A percentile compares a stretch with the other conserved stretches of the same genome.
Evolutionary conservation across 2,888 invertebrate species (phyloP).

Genomic region (Mythimna pallens): DNA sequence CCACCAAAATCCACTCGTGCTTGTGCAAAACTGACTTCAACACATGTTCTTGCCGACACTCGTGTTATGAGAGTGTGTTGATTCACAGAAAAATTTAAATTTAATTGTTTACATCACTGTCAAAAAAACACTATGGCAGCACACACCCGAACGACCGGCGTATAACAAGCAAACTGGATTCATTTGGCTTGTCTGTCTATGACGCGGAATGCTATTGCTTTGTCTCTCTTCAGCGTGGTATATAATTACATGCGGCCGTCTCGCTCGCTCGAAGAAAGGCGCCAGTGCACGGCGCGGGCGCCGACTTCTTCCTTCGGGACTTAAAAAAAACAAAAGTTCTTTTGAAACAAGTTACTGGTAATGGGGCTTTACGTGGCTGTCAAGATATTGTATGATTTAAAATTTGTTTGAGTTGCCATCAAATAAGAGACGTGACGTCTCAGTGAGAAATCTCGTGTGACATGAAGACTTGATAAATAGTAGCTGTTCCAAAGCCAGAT

Average conservation of each 20-base stretch:
- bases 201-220: slow-evolving; percentile 85
- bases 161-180: slow-evolving; percentile 88
- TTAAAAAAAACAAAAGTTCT: slow-evolving; percentile 87
- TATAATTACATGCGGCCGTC: slow-evolving; percentile 65
- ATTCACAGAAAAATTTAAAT: slow-evolving; percentile 74
- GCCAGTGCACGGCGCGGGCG: slow-evolving; percentile 88
- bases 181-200: slow-evolving; percentile 81
- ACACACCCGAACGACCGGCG: slow-evolving; percentile 82
- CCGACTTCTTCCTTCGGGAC: slow-evolving; percentile 88
- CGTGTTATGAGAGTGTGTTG: slow-evolving; percentile 72
- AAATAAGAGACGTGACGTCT: slow-evolving; percentile 56
- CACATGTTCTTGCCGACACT: slow-evolving; percentile 79
- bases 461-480: slow-evolving; percentile 30
- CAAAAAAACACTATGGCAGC: slow-evolving; percentile 71
- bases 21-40: slow-evolving; percentile 67
- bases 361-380: slow-evolving; percentile 84
- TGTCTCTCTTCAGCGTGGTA: slow-evolving; percentile 75
- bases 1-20: slow-evolving; percentile 65
- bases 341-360: slow-evolving; percentile 87
- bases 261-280: slow-evolving; percentile 85
- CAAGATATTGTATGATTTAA: slow-evolving; percentile 84
- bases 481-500: slow-evolving; percentile 13
- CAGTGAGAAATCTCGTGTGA: slow-evolving; percentile 45
- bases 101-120: slow-evolving; percentile 87
- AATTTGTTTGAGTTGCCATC: slow-evolving; percentile 76